Percentiles rank a stretch among this genome's conserved stretches.
phyloP scores from a whole-genome alignment of 2,113 vertebrate species.

The Promerops cafer region DNA sequence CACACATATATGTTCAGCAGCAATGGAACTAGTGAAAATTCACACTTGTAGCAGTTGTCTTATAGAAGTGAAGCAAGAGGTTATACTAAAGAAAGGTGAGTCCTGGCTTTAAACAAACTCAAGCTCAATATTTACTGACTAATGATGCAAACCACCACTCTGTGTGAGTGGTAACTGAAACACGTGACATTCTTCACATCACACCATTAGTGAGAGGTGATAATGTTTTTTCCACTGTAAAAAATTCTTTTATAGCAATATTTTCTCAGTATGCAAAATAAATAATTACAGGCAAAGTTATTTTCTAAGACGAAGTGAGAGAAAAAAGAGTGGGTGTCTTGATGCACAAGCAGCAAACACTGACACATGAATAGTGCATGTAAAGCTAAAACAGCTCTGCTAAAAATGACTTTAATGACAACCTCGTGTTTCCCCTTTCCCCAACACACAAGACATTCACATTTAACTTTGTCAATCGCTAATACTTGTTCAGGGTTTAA shows the following conservation, averaged over 20 bases:
- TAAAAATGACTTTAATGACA: conserved; percentile 11
- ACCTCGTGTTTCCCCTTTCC: neutral
- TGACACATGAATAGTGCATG: accelerated
- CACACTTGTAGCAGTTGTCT: neutral
- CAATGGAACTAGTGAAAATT: neutral
- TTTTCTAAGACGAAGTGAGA: neutral
- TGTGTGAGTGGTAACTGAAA: neutral
- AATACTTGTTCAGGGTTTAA: neutral
- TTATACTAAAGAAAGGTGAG: neutral
- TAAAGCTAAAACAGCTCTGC: neutral
- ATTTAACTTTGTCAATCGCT: neutral
- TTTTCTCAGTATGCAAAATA: neutral
- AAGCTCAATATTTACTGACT: neutral
- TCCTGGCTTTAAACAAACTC: neutral
- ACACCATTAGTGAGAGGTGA: neutral
- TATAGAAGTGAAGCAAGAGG: neutral
- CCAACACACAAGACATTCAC: neutral
- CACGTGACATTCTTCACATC: neutral
- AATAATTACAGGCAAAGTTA: neutral
- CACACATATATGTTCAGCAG: neutral
- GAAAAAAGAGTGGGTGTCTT: neutral
- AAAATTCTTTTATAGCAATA: neutral
- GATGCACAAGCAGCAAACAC: neutral
- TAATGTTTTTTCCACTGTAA: neutral
- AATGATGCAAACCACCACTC: neutral